Evolutionary conservation across 2,797 vertebrate genomes (phyloP).

Genomic region (Gila robusta): DNA sequence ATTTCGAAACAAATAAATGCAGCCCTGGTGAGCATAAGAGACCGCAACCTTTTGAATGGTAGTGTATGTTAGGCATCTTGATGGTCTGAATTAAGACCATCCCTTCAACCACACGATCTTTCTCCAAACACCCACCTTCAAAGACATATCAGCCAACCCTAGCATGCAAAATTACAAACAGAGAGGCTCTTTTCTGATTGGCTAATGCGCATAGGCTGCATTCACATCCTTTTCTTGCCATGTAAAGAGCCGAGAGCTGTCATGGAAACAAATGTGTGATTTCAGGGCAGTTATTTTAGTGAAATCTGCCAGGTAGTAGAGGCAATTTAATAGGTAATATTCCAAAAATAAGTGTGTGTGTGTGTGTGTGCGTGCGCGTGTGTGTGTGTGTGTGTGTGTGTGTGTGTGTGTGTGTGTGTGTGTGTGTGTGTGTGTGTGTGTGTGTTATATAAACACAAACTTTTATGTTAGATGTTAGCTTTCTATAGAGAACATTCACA

Average conservation of each 20-base stretch:
- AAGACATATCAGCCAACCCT: neutral
- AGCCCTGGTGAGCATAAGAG: neutral
- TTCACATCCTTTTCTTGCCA: neutral
- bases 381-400: too few species aligned
- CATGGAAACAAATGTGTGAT: conserved; percentile 22
- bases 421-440: too few species aligned
- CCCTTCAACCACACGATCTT: neutral
- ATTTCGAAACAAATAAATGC: neutral
- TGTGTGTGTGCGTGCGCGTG: too few species aligned
- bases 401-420: too few species aligned
- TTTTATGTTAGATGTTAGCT: neutral
- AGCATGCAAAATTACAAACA: neutral
- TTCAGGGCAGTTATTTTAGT: neutral
- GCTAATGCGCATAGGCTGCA: neutral
- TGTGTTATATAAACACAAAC: too few species aligned
- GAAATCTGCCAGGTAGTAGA: conserved; percentile 24
- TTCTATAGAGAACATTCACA: neutral
- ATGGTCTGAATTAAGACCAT: neutral
- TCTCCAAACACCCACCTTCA: neutral
- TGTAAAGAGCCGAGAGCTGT: neutral
- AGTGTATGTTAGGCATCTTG: neutral
- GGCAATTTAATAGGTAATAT: neutral
- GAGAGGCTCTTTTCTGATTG: neutral
- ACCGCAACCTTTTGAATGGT: neutral
- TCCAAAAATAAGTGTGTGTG: neutral